Evolutionary conservation across 2,797 vertebrate genomes (phyloP).

Genomic region (Myotis planiceps): DNA sequence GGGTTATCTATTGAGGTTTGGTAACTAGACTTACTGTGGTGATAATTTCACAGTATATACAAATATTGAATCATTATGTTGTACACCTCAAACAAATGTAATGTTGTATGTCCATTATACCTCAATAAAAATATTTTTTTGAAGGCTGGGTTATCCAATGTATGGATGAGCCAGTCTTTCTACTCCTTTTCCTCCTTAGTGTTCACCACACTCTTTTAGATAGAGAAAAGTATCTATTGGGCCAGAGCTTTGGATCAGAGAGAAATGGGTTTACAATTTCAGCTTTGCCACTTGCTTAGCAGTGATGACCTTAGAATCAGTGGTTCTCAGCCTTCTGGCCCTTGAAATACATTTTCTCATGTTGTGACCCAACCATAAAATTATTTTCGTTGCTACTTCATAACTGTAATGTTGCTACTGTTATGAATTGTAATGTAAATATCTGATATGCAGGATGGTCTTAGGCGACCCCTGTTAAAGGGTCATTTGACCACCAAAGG

Average conservation of each 20-base stretch:
- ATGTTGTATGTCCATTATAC: neutral
- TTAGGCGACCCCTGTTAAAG: no score
- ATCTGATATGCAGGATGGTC: no score
- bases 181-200: neutral
- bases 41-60: neutral
- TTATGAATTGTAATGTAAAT: no score
- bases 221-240: neutral
- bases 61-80: neutral
- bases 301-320: neutral
- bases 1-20: neutral
- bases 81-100: neutral
- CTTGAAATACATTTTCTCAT: no score
- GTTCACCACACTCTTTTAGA: neutral
- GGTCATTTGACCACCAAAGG: no score
- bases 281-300: neutral
- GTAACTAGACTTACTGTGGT: neutral
- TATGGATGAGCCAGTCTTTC: neutral
- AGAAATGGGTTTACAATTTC: neutral
- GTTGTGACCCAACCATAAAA: no score
- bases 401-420: no score
- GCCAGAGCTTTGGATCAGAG: neutral
- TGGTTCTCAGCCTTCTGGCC: no score
- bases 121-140: neutral
- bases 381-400: no score
- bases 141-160: neutral